Evolutionary conservation across 2,888 invertebrate species (phyloP).

Genomic region (Drosophila buzzatii): DNA sequence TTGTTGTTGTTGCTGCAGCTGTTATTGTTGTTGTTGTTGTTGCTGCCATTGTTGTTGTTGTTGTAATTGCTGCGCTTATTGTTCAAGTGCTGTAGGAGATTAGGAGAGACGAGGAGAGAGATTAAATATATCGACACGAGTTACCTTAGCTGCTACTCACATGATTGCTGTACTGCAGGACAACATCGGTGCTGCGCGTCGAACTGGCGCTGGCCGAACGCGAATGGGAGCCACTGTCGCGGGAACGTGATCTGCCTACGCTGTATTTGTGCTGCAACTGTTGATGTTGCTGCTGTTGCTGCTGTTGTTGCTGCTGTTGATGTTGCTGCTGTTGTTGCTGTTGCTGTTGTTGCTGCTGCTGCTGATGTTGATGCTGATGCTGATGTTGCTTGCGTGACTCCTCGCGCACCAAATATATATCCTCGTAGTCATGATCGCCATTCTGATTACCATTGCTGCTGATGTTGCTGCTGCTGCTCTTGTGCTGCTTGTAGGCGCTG

Average conservation of each 20-base stretch:
- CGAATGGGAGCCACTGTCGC: conserved; percentile 91
- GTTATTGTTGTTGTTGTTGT: conserved; percentile 8
- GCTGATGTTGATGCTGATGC: conserved; percentile 61
- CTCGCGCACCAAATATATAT: conserved; percentile 91
- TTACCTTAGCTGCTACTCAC: conserved; percentile 68
- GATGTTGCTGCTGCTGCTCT: conserved; percentile 52
- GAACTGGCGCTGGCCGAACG: conserved; percentile 89
- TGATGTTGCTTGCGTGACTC: conserved; percentile 85
- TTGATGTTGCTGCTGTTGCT: conserved; percentile 55
- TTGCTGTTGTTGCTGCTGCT: conserved; percentile 46
- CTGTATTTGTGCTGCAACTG: conserved; percentile 77
- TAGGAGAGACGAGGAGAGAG: not conserved
- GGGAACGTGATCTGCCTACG: conserved; percentile 87
- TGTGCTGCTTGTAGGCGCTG: conserved; percentile 40
- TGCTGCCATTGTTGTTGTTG: conserved; percentile 18
- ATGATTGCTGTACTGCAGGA: conserved; percentile 84
- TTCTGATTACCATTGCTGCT: conserved; percentile 61
- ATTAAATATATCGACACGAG: not conserved
- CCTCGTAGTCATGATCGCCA: conserved; percentile 92
- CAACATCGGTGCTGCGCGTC: conserved; percentile 85
- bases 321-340: conserved; percentile 43
- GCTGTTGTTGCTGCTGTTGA: conserved; percentile 58
- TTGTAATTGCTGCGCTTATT: conserved; percentile 80
- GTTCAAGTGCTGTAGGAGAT: conserved; percentile 78
- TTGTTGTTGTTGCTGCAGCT: conserved; percentile 8